These are phyloP conservation scores for Phainopepla nitens DNA, from an alignment of 2,113 vertebrate species.

Conservation along the genomic window DNA sequence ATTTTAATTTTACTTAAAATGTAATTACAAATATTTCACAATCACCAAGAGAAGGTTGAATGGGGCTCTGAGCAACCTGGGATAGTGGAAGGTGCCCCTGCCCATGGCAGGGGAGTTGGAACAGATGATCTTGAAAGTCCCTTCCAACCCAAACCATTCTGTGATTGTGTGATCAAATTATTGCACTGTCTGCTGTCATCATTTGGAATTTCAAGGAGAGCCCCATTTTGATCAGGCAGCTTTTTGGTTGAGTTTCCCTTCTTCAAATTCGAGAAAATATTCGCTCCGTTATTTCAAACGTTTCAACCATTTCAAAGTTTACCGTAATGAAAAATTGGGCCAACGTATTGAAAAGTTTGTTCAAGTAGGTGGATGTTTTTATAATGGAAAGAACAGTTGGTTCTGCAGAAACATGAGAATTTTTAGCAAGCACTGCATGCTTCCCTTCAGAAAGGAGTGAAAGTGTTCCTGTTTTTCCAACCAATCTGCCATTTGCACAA, in stretches of 20 bases:
- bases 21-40: background rate
- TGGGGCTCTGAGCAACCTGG: background rate
- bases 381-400: conserved; percentile 44
- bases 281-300: background rate
- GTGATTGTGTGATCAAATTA: background rate
- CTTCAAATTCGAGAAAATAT: background rate
- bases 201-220: background rate
- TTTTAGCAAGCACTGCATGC: background rate
- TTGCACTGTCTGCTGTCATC: background rate
- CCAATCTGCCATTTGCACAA: background rate
- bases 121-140: background rate
- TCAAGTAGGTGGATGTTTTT: background rate
- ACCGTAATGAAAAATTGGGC: background rate
- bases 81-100: background rate
- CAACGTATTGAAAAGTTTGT: background rate
- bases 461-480: conserved; percentile 21
- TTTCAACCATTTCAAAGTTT: background rate
- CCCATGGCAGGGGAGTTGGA: background rate
- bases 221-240: background rate
- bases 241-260: background rate
- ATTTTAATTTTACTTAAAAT: background rate
- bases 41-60: background rate
- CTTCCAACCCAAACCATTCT: background rate
- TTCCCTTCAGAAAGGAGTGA: conserved; percentile 17
- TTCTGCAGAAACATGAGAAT: conserved; percentile 33